Conservation (phyloP, 2,797 vertebrate genomes). For the Pelobates cultripes region DNA sequence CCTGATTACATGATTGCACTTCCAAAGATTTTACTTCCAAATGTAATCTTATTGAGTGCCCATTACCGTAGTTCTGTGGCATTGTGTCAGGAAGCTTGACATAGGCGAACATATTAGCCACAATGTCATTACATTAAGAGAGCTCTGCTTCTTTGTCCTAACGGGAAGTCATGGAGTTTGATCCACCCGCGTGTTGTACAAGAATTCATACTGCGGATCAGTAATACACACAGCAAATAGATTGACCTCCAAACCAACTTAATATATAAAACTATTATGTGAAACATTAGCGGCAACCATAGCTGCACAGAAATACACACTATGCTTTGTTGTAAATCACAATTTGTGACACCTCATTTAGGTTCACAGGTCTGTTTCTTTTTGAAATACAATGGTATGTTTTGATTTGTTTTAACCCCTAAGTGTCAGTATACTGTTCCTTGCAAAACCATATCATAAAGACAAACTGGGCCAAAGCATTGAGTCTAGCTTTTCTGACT, state of each 20-base stretch:
- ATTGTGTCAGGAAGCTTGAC: no score
- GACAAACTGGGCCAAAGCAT: no score
- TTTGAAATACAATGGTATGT: not conserved
- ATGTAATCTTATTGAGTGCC: no score
- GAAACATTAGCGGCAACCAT: constrained; percentile 49
- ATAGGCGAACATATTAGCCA: no score
- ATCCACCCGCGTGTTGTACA: constrained; percentile 62
- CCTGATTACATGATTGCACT: no score
- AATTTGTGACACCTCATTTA: constrained; percentile 65
- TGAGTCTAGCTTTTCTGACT: no score
- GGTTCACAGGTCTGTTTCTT: constrained; percentile 20
- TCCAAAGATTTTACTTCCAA: no score
- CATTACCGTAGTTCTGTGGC: no score
- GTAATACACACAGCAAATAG: constrained; percentile 43
- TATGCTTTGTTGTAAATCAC: constrained; percentile 62
- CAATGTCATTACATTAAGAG: no score
- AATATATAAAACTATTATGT: constrained; percentile 32
- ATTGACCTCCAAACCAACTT: constrained; percentile 17
- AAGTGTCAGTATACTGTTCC: no score
- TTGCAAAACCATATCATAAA: no score
- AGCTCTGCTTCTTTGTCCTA: constrained; percentile 47
- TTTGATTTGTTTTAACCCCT: no score
- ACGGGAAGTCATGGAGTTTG: constrained; percentile 62
- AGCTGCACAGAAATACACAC: constrained; percentile 57
- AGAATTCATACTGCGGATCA: constrained; percentile 65